These are phyloP conservation scores for Pomatostomus ruficeps DNA, from an alignment of 2,113 vertebrate species.

Conservation along the genomic window DNA sequence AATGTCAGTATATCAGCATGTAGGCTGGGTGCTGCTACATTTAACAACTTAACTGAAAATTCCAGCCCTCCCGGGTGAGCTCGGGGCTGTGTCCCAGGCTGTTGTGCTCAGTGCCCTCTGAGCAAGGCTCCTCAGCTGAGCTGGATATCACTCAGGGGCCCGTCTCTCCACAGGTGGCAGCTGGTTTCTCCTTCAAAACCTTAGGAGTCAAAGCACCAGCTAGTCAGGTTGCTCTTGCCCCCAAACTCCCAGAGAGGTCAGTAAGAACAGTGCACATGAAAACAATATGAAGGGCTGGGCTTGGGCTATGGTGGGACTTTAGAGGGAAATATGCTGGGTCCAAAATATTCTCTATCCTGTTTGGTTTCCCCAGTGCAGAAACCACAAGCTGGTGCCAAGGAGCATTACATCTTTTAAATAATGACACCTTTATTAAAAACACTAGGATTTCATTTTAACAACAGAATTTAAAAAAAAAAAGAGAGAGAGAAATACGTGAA, in stretches of 20 bases:
- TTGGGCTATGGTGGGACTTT: neutral
- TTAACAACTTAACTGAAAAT: neutral
- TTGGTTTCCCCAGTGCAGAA: neutral
- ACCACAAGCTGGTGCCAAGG: neutral
- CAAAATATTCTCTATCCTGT: neutral
- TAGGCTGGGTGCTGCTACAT: neutral
- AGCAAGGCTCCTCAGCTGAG: neutral
- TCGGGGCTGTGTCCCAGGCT: neutral
- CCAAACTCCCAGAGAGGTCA: neutral
- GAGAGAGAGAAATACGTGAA: neutral
- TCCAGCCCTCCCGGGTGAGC: neutral
- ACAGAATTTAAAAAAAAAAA: neutral
- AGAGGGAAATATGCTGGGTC: neutral
- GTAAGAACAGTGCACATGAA: neutral
- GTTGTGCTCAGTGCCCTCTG: neutral
- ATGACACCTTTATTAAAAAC: neutral
- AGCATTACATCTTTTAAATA: neutral
- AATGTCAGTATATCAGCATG: neutral
- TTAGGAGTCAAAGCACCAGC: neutral
- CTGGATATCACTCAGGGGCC: neutral
- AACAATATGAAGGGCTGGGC: neutral
- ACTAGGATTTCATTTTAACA: neutral
- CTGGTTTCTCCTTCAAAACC: neutral
- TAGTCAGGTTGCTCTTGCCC: neutral
- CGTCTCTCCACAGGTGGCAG: neutral